phyloP scores from a whole-genome alignment of 2,797 vertebrate species.

The Sciurus vulgaris region DNA sequence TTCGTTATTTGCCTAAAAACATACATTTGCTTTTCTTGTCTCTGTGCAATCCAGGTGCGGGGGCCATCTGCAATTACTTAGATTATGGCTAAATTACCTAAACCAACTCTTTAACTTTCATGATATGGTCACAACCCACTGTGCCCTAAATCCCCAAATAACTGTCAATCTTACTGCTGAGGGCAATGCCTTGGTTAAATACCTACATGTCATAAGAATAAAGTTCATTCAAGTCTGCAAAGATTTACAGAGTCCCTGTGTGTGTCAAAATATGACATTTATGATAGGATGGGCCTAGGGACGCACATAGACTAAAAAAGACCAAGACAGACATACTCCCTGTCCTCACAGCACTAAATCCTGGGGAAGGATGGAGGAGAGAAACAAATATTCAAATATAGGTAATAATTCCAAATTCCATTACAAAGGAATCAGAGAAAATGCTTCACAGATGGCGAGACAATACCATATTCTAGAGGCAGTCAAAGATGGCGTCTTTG shows the following conservation, averaged over 20 bases:
- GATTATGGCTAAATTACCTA: not conserved
- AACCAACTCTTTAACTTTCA: not conserved
- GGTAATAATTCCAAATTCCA: not conserved
- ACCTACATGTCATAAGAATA: not conserved
- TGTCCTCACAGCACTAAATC: not conserved
- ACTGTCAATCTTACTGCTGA: not conserved
- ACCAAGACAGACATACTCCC: not conserved
- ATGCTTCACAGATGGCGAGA: not conserved
- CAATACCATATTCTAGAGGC: not conserved
- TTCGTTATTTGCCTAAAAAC: conserved; percentile 71
- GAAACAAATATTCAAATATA: not conserved
- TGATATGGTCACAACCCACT: not conserved
- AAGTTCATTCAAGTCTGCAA: not conserved
- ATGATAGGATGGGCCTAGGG: not conserved
- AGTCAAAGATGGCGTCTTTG: not conserved
- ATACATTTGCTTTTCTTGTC: conserved; percentile 41
- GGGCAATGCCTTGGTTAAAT: not conserved
- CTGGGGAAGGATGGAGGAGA: too few species aligned
- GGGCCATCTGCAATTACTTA: conserved; percentile 66
- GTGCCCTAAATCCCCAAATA: not conserved
- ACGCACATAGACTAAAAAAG: not conserved
- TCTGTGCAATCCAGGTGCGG: conserved; percentile 82
- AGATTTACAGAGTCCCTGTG: not conserved
- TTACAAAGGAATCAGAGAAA: not conserved
- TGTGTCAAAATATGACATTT: not conserved